Evolutionary conservation across 2,797 vertebrate species (phyloP), one percentile per base, ranked within the genome.

Genomic region (Oreonectes daqikongensis): DNA sequence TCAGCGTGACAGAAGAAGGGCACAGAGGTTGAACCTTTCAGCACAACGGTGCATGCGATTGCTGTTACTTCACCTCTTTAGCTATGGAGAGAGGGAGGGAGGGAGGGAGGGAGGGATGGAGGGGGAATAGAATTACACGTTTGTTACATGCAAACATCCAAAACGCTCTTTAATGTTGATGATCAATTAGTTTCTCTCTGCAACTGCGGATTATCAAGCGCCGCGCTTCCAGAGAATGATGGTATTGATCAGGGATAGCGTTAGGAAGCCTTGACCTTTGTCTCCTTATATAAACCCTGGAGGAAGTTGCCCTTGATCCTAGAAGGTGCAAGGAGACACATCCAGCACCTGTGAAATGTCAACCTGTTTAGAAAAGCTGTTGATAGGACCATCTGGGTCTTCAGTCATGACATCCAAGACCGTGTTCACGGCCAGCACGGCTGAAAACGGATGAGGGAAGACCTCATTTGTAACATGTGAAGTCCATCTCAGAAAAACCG

Each of bases 341-440:
- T 79, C 73, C 82, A 93, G 92, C 94, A 96, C 95, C 95, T 97
- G 95, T 91, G 93, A 89, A 91, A 85, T 87, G 92, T 96, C 94
- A 94, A 79, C 81, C 61, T 94, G 93, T 95, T 94, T 94, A 92
- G 89, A 94, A 83, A 82, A 87, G 82, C 79, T 64, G 40, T 88
- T 85, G 91, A 92, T 90, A 87, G 89, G 81, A 80, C 88, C 93
- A 91, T 92, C 92, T 91, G 88, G 86, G 85, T 82, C 85, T 60
- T 81, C 84, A 85, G 88, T 91, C 87, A 87, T 91, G 85, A 84
- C 78, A 79, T 86, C 83, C 87, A 84, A 91, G 91, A 91, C 87
- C 91, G 90, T 91, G 93, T 90, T 89, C 90, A 84, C 83, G 82
- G 22, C 72, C 82, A 86, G 85, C 66, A 79, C 84, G 85, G 84